Base-by-base conservation (phyloP, 1,140 invertebrate genomes). In the Globodera rostochiensis region DNA sequence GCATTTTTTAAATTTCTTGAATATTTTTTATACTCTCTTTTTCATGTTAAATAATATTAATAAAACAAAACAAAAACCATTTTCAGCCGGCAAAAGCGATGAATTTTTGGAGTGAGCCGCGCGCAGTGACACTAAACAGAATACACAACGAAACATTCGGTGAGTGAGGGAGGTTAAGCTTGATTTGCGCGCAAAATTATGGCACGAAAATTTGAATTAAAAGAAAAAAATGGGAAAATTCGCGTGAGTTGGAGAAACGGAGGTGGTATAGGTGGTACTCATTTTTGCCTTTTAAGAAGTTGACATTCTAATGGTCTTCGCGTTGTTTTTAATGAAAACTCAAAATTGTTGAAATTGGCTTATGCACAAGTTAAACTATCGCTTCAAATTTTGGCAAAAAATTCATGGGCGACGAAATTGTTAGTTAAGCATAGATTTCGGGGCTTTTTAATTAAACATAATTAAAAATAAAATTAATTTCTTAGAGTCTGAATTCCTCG, bases 71-170 rank as follows among this genome's bases (percentile, higher is more conserved):
- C 8, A 69, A 11, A 69, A 69, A 53, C 50, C 7, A 53, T 53
- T 9, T 64, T 64, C 19, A 64, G 69, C 47, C 46, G 21, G 6
- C 25, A 11, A 80, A 71, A 46, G 4, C 76, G 25, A 82, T 66
- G 45, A 95, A 95, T 86, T 94, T 95, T 80, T 98, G 96, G 96
- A 95, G 95, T 1, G 93, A 94, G 0, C 93, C 94, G 53, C 92
- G 95, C 81, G 91, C 92, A 4, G 94, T 97, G 6, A 87, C 91
- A 79, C 91, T 97, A 49, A 91, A 92, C 66, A 91, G 95, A 70
- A 93, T 94, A 86, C 93, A 93, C 0, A 93, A 93, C 25, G 93
- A 88, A 67, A 88, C 88, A 45, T 89, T 89, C 70, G 88, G 86
- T 86, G 36, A 25, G 25, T 25, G 25, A 25, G 25, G 25, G 25